phyloP scores from a whole-genome alignment of 1,140 invertebrate species.

The Palaemon carinicauda region DNA sequence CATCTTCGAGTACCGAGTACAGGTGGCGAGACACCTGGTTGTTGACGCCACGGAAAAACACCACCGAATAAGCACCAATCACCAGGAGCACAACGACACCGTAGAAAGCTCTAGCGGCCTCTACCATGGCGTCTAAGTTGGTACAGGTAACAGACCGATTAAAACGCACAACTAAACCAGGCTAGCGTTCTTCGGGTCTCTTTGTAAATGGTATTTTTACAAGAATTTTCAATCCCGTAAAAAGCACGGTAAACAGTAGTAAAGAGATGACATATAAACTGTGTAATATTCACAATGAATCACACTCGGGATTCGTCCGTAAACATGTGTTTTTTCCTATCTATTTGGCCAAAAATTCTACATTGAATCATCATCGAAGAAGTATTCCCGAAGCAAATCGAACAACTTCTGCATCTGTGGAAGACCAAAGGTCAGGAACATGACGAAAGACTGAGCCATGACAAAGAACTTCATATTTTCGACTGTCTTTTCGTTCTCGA shows the following conservation, averaged over 20 bases:
- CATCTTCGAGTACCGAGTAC: not conserved
- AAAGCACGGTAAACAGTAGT: too few relatives aligned
- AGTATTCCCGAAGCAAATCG: not conserved
- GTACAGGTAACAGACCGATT: not conserved
- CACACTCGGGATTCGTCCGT: too few relatives aligned
- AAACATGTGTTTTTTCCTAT: too few relatives aligned
- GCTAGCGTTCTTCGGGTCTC: too few relatives aligned
- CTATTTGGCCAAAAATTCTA: not conserved
- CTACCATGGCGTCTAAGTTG: constrained; percentile 12
- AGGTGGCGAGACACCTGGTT: not conserved
- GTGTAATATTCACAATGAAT: too few relatives aligned
- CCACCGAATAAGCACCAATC: constrained; percentile 3
- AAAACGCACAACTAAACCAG: too few relatives aligned
- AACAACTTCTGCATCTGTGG: constrained; percentile 26
- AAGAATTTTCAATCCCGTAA: too few relatives aligned
- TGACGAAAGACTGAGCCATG: constrained; percentile 33
- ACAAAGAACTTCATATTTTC: constrained; percentile 40
- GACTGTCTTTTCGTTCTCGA: constrained; percentile 9
- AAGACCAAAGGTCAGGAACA: constrained; percentile 41
- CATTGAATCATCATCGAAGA: not conserved
- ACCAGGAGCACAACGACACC: constrained; percentile 20
- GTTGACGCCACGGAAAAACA: constrained; percentile 18
- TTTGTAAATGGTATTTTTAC: too few relatives aligned
- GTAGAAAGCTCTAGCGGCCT: not conserved
- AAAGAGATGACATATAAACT: too few relatives aligned